Evolutionary conservation across 2,113 vertebrate species (phyloP).

Genomic region (Formicarius rufipectus): DNA sequence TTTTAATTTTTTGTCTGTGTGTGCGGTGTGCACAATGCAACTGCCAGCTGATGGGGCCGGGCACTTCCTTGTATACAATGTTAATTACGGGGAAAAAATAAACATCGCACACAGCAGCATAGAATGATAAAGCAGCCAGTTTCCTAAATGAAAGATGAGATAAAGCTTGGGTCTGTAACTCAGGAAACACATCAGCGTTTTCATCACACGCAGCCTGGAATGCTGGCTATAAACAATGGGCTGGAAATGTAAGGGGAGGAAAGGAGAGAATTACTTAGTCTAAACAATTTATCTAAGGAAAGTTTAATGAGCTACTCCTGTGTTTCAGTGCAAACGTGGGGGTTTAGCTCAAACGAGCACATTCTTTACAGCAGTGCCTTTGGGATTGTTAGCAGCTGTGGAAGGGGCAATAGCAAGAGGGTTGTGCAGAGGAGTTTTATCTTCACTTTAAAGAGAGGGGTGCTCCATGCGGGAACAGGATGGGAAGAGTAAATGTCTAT

Average conservation of each 20-base stretch:
- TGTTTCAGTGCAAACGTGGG: background rate
- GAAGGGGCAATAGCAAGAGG: background rate
- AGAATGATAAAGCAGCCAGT: conserved; percentile 45
- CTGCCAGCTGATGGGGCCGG: conserved; percentile 20
- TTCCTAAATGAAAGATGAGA: conserved; percentile 62
- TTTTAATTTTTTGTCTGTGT: background rate
- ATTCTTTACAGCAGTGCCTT: background rate
- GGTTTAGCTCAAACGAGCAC: background rate
- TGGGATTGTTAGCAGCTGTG: background rate
- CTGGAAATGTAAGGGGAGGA: conserved; percentile 20
- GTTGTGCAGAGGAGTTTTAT: background rate
- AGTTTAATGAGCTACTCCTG: conserved; percentile 34
- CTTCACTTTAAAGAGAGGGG: background rate
- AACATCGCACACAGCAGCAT: conserved; percentile 43
- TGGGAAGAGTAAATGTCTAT: background rate
- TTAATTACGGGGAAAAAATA: conserved; percentile 52
- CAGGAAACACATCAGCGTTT: conserved; percentile 68
- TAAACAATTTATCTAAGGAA: conserved; percentile 56
- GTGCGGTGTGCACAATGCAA: background rate
- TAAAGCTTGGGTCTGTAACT: conserved; percentile 48
- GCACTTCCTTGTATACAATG: conserved; percentile 55
- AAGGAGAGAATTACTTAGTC: conserved; percentile 41
- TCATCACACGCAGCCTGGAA: conserved; percentile 38
- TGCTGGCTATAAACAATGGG: conserved; percentile 47
- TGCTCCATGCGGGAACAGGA: background rate